Evolutionary conservation across 1,140 invertebrate genomes (phyloP).

Genomic region (Cepaea nemoralis): DNA sequence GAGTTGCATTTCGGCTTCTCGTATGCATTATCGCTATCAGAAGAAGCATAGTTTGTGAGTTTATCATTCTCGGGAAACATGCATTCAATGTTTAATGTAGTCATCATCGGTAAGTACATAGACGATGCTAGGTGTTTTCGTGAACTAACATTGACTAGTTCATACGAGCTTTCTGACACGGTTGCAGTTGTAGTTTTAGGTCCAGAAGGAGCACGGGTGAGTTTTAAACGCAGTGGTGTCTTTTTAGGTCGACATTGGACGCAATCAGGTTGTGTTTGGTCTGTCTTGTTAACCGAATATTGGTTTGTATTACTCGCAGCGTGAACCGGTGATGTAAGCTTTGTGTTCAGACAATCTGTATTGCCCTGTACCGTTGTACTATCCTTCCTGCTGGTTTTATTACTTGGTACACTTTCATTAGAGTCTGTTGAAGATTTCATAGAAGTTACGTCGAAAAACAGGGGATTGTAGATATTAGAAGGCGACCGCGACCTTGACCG

Average conservation of each 20-base stretch:
- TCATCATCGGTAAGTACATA: background rate
- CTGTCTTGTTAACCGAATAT: background rate
- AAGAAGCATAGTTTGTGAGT: no score
- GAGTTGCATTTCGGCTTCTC: no score
- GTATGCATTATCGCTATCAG: no score
- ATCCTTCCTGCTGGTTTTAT: no score
- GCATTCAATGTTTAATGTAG: background rate
- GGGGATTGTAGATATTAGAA: constrained; percentile 19
- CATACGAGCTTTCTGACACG: background rate
- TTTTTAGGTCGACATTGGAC: background rate
- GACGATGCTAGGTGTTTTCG: background rate
- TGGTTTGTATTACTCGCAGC: background rate
- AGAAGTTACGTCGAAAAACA: background rate
- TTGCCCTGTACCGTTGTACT: no score
- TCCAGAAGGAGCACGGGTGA: background rate
- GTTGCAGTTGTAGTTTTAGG: background rate
- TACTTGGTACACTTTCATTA: no score
- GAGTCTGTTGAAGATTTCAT: no score
- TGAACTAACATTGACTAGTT: background rate
- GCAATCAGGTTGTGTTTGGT: background rate
- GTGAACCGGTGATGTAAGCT: background rate
- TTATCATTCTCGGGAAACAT: background rate
- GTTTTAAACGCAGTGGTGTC: background rate
- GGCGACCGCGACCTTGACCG: constrained; percentile 22
- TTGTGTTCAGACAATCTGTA: no score